phyloP scores from a whole-genome alignment of 1,140 invertebrate species.

The Lycorma delicatula region DNA sequence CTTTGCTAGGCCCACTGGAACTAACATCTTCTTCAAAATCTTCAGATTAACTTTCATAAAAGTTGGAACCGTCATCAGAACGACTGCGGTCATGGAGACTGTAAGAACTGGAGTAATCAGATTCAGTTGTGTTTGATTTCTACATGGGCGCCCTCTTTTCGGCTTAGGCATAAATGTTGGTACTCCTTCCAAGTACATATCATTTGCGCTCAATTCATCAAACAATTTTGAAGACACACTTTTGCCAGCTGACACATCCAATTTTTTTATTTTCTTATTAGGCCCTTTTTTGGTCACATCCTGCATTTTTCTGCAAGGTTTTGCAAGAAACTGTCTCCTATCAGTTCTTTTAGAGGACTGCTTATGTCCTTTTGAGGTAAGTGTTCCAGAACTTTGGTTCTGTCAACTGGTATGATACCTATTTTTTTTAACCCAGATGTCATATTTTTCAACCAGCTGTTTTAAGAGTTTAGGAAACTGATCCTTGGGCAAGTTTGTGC shows the following conservation, averaged over 20 bases:
- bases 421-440: background rate
- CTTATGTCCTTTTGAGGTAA: background rate
- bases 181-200: background rate
- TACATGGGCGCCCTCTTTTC: background rate
- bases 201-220: background rate
- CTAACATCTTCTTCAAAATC: background rate
- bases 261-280: background rate
- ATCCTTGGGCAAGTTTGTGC: background rate
- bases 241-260: conserved; percentile 7
- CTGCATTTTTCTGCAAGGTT: conserved; percentile 1
- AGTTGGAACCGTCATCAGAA: background rate
- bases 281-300: background rate
- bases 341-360: background rate
- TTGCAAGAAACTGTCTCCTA: conserved; percentile 2
- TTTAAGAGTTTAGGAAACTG: background rate
- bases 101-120: background rate
- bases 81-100: background rate
- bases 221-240: conserved; percentile 1
- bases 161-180: background rate
- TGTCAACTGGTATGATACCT: background rate
- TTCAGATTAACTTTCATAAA: background rate
- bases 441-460: background rate
- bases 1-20: background rate
- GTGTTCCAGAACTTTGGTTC: background rate
- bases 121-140: background rate